A percentile compares a stretch with the other conserved stretches of the same genome.
phyloP scores from a whole-genome alignment of 2,113 vertebrate genomes.

The Malurus cyaneus region DNA sequence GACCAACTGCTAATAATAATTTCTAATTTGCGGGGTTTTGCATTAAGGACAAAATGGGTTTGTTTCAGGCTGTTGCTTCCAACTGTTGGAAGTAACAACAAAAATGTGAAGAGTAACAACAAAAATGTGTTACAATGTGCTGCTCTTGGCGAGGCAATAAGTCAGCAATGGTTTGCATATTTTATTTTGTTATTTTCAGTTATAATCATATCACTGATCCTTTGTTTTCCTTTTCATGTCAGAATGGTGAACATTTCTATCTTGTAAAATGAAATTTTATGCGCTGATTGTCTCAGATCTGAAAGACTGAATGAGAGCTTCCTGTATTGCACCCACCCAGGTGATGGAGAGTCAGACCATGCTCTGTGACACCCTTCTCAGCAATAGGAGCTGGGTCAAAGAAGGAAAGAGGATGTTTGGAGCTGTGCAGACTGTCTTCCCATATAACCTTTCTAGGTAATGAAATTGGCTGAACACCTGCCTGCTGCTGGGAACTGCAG shows the following conservation, averaged over 20 bases:
- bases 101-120: no score
- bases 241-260: background rate
- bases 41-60: background rate
- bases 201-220: background rate
- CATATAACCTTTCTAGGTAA: background rate
- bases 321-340: fast-evolving
- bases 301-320: background rate
- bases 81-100: background rate
- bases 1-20: background rate
- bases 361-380: fast-evolving
- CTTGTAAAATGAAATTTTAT: background rate
- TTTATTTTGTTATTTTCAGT: background rate
- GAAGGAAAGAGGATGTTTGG: background rate
- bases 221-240: background rate
- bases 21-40: background rate
- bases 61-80: background rate
- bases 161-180: background rate
- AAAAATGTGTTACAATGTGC: background rate
- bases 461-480: background rate
- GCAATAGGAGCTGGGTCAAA: background rate
- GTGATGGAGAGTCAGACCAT: background rate
- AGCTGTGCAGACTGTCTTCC: background rate
- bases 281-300: background rate
- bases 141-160: background rate
- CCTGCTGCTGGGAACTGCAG: background rate